Evolutionary conservation across 2,888 invertebrate genomes (phyloP), one percentile per base, ranked within the genome.

Genomic region (Cheilosia soror): DNA sequence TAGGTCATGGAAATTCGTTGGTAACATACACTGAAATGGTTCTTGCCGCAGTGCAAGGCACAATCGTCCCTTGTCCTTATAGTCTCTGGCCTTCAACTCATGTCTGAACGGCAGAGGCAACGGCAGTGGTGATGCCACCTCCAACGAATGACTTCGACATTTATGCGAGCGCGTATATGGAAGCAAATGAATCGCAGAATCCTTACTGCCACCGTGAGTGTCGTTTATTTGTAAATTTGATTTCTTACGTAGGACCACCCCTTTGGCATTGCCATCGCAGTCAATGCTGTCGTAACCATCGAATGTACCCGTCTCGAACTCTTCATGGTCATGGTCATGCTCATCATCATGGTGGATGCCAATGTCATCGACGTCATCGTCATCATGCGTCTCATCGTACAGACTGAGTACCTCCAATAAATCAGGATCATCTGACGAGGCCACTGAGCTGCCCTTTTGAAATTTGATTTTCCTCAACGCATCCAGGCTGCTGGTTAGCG

Each of bases 401-500:
- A 91, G 88, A 81, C 92, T 92, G 33, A 92, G 89, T 40, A 92
- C 91, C 79, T 92, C 92, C 27, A 92, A 89, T 75, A 90, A 88
- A 88, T 92, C 92, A 42, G 91, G 90, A 88, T 92, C 92, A 83
- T 92, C 92, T 27, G 90, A 90, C 40, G 91, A 91, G 66, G 90
- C 89, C 65, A 91, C 90, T 3, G 91, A 91, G 77, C 91, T 91
- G 79, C 91, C 90, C 85, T 91, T 91, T 77, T 90, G 90, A 87
- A 91, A 91, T 87, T 91, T 91, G 88, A 90, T 91, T 87, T 91
- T 92, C 11, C 90, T 89, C 87, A 91, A 66, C 2, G 89, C 90
- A 73, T 91, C 91, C 84, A 91, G 85, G 76, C 91, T 91, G 87
- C 90, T 91, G 29, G 85, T 85, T 11, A 91, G 89, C 11, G 91